Evolutionary conservation across 1,140 invertebrate species (phyloP).

Genomic region (Hylaeus volcanicus): DNA sequence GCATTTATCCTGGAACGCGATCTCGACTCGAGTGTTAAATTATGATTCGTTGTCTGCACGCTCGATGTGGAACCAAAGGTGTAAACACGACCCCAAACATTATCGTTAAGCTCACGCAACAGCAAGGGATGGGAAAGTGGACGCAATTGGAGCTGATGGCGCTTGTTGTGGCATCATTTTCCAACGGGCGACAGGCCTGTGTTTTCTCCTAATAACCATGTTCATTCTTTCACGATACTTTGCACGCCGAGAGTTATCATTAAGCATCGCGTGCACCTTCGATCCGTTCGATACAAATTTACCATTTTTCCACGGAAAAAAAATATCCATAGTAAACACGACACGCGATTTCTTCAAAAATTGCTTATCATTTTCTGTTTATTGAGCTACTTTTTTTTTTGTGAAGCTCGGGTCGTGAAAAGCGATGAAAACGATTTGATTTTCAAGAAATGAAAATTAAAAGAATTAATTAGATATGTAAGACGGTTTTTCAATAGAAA

Average conservation of each 20-base stretch:
- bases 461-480: no score
- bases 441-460: no score
- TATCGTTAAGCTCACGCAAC: slow-evolving; percentile 58
- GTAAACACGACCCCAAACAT: slow-evolving; percentile 48
- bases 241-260: not conserved
- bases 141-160: slow-evolving; percentile 48
- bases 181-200: not conserved
- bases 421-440: no score
- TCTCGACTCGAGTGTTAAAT: slow-evolving; percentile 42
- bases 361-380: no score
- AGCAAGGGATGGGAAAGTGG: slow-evolving; percentile 39
- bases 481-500: no score
- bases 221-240: not conserved
- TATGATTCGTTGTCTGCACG: slow-evolving; percentile 31
- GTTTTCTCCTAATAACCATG: slow-evolving; percentile 21
- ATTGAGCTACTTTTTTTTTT: no score
- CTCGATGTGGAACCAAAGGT: slow-evolving; percentile 39
- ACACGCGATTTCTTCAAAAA: not conserved
- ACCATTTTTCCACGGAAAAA: not conserved
- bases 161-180: slow-evolving; percentile 37
- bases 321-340: not conserved
- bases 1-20: slow-evolving; percentile 28
- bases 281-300: slow-evolving; percentile 2
- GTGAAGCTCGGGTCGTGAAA: no score
- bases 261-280: not conserved